A percentile compares a stretch with the other conserved stretches of the same genome.
Conservation (phyloP, 2,888 invertebrate genomes). For the Limnephilus marmoratus region DNA sequence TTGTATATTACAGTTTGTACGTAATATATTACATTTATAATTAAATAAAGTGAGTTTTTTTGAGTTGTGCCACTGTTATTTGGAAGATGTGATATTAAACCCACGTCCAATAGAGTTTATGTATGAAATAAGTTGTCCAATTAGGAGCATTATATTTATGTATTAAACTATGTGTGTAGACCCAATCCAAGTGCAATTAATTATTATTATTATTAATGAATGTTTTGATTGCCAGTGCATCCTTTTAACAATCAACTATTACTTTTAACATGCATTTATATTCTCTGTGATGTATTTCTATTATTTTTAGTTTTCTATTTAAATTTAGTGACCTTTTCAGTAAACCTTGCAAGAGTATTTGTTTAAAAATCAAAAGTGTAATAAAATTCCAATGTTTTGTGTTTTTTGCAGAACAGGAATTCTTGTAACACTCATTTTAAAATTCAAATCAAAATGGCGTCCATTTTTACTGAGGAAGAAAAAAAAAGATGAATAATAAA, state of each 20-base stretch:
- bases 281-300: background rate
- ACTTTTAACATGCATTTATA: background rate
- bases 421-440: background rate
- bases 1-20: background rate
- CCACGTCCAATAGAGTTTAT: background rate
- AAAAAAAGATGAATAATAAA: background rate
- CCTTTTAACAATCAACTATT: background rate
- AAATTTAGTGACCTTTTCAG: background rate
- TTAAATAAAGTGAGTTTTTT: background rate
- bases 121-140: background rate
- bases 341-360: background rate
- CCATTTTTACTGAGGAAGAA: background rate
- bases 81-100: background rate
- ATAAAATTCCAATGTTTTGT: background rate
- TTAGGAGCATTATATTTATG: background rate
- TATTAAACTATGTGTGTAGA: slow-evolving; percentile 5
- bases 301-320: background rate
- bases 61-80: background rate
- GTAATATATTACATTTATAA: background rate
- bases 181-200: slow-evolving; percentile 20
- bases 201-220: background rate
- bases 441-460: background rate
- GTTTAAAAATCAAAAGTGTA: background rate
- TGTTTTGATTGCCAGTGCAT: background rate
- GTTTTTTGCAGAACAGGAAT: background rate